Evolutionary conservation across 1,140 invertebrate genomes (phyloP), one percentile per base, ranked within the genome.

Genomic region (Heterodera schachtii): DNA sequence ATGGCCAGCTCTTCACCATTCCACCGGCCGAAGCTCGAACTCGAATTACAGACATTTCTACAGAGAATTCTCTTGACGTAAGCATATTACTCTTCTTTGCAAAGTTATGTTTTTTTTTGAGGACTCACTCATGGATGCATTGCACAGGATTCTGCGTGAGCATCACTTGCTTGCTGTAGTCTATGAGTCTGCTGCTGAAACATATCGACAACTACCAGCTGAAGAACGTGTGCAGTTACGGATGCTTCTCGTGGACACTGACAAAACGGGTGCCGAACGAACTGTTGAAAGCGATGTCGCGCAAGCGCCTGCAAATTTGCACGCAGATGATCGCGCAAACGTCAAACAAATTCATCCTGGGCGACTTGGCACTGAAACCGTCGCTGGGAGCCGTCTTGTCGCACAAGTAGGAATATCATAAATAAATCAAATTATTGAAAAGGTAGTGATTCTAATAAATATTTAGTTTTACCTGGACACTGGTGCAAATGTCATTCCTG

Each of bases 301-400:
- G 13, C 19, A 73, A 2, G 31, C 13, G 13, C n/a, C 19, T n/a
- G 16, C 47, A 5, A n/a, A 13, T 3, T 73, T 73, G 19, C 44
- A 46, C 47, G 11, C 19, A 19, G 71, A 13, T 73, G 71, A 19
- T n/a, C 11, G 44, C 0, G 44, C n/a, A 73, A 73, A 49, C n/a
- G 3, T 31, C 11, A 13, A 73, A n/a, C 71, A 49, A 21, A 73
- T 73, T 31, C 71, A 73, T n/a, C 71, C 71, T 13, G 71, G 71
- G 5, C 44, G 71, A 4, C 71, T 73, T n/a, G 19, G 47, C 9
- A 19, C 4, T 1, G 44, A 73, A 73, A 73, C 71, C 5, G 71
- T 19, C 5, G 71, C 71, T 4, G 71, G 71, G 5, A 73, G n/a
- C 21, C 71, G 71, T 49, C 71, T 73, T 46, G 71, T 73, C 9